These are phyloP conservation scores for Onchidella celtica DNA, from an alignment of 2,888 invertebrate genomes.

Conservation along the genomic window DNA sequence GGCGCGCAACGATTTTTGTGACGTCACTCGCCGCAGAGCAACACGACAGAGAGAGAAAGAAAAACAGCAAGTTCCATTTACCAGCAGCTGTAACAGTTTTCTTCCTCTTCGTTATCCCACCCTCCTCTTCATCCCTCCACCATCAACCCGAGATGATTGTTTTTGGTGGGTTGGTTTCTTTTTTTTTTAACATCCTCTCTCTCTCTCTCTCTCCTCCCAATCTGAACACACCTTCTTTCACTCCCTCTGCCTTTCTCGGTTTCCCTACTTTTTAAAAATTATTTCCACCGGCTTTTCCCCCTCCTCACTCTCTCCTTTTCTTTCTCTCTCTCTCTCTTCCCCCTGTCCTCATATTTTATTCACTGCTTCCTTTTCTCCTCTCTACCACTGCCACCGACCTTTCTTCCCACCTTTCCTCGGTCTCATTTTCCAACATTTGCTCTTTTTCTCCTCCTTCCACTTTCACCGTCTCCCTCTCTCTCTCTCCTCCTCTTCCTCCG, in stretches of 20 bases:
- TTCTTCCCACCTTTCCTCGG: no score
- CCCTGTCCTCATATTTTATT: background rate
- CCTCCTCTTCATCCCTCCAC: background rate
- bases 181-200: background rate
- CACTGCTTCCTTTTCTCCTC: background rate
- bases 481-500: background rate
- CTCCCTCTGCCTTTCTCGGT: no score
- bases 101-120: conserved; percentile 2
- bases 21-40: no score
- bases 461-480: background rate
- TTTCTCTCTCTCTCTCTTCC: background rate
- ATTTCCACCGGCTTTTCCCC: background rate
- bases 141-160: background rate
- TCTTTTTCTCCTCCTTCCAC: background rate
- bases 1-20: no score
- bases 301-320: background rate
- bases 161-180: background rate
- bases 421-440: background rate
- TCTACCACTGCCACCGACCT: background rate
- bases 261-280: no score
- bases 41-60: no score
- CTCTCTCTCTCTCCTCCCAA: background rate
- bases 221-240: no score
- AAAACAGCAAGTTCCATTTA: no score
- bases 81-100: no score